Base-by-base conservation (phyloP, 2,797 vertebrate genomes). In the Trematomus bernacchii region DNA sequence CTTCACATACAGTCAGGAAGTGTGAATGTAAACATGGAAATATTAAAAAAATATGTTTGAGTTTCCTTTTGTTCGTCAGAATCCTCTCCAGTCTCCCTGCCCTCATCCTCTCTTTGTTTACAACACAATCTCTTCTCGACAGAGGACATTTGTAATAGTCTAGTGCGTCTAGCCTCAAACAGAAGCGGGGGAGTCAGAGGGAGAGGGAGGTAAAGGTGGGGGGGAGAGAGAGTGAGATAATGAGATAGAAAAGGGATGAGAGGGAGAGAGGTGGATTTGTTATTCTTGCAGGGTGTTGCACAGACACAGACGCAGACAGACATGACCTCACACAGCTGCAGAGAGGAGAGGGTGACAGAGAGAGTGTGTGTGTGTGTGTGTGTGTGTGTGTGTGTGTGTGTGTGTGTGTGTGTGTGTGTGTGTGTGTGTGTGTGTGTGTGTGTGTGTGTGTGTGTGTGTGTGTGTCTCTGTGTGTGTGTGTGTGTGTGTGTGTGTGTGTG, bases 281-380 rank as follows among this genome's bases (percentile, higher is more conserved):
- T 91, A 87, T 91, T 90, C 85, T 90, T 90, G 83, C 85, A 86
- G 86, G 84, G 86, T 86, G 87, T 87, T 86, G 80, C 81, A 83
- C 82, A 84, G 85, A 88, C 73, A 58, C 69, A 86, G 72, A 80
- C 84, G 27, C 85, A 87, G 92, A 91, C 94, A 93, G 91, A 92
- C 86, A 90, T 92, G 94, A 94, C 93, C 91, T 89, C 91, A 94
- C 88, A 94, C 93, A 92, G 93, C 94, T 93, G 92, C 93, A 91
- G 85, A 92, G 76, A 80, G 87, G 90, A 80, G 74, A 84, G 77
- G 79, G 75, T 71, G 83, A 81, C 78, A 70, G 55, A 75, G 89
- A 76, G 78, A 90, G 72, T 51, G 60, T 62, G 60, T 62, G 70
- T 55, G 51, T 55, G 33, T 61, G 67, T 69, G 71, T 83, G 71